Conservation (phyloP, 2,888 invertebrate species). For the Dromius quadrimaculatus region DNA sequence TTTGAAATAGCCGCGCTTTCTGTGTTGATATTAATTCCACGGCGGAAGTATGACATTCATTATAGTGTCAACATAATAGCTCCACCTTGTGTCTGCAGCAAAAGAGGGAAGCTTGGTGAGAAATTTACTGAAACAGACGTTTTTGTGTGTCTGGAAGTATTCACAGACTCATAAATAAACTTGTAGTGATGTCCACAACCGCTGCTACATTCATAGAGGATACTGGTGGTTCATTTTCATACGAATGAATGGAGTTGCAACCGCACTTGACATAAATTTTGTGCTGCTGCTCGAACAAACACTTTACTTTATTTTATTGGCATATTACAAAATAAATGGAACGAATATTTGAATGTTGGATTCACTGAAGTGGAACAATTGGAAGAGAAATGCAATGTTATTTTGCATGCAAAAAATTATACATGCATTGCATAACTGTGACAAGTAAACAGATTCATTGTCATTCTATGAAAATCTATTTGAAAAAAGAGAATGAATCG, state of each 20-base stretch:
- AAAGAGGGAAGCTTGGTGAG: not conserved
- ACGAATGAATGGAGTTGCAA: not conserved
- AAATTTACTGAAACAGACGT: slow-evolving; percentile 35
- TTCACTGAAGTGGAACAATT: no score
- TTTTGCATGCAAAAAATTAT: no score
- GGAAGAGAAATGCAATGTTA: no score
- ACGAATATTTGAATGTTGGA: not conserved
- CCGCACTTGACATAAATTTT: not conserved
- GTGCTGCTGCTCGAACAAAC: not conserved
- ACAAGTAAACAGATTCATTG: no score
- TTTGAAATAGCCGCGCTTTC: slow-evolving; percentile 37
- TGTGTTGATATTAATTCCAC: slow-evolving; percentile 36
- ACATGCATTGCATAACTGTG: no score
- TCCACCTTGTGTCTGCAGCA: not conserved
- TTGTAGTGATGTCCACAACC: slow-evolving; percentile 23
- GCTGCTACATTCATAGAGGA: no score
- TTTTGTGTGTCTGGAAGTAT: slow-evolving; percentile 28
- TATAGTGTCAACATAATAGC: slow-evolving; percentile 12
- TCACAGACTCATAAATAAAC: slow-evolving; percentile 24
- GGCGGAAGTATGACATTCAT: slow-evolving; percentile 43
- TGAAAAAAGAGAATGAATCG: no score
- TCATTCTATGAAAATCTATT: no score
- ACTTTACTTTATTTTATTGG: slow-evolving; percentile 6
- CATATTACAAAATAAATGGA: slow-evolving; percentile 10
- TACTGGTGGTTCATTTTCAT: not conserved